phyloP scores from a whole-genome alignment of 2,113 vertebrate genomes.

The Eleginops maclovinus region DNA sequence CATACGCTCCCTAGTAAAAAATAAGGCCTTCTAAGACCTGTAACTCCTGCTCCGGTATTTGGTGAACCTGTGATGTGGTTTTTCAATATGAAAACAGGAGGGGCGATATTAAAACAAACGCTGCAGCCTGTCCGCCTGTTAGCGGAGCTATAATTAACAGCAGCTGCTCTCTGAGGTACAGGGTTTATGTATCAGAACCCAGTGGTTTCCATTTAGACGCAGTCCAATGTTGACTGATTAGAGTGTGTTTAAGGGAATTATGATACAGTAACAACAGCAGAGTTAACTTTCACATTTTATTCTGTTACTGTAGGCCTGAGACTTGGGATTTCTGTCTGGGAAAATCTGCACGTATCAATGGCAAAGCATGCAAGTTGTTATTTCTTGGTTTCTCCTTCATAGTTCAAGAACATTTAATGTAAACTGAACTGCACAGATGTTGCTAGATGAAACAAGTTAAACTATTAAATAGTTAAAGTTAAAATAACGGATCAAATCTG shows the following conservation, averaged over 20 bases:
- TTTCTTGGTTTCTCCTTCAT: neutral
- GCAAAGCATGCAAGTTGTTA: neutral
- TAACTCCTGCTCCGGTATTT: slow-evolving; percentile 65
- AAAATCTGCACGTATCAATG: neutral
- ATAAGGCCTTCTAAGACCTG: slow-evolving; percentile 58
- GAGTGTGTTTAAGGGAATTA: slow-evolving; percentile 27
- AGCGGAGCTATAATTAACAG: slow-evolving; percentile 39
- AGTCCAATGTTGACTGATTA: slow-evolving; percentile 26
- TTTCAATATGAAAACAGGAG: slow-evolving; percentile 69
- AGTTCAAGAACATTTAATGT: neutral
- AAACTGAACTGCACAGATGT: neutral
- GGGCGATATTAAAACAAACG: slow-evolving; percentile 62
- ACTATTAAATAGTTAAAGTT: no score
- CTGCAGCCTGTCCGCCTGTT: slow-evolving; percentile 43
- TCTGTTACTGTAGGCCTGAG: neutral
- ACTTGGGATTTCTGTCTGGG: neutral
- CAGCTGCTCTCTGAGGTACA: slow-evolving; percentile 63
- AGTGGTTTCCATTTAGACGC: slow-evolving; percentile 28
- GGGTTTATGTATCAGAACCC: slow-evolving; percentile 11
- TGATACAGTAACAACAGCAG: slow-evolving; percentile 17
- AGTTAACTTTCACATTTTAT: slow-evolving; percentile 12
- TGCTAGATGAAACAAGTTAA: neutral
- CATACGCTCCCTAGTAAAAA: slow-evolving; percentile 57
- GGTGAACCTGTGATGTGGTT: slow-evolving; percentile 72
- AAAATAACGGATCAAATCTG: no score